Percentiles rank a stretch among this genome's conserved stretches.
phyloP scores from a whole-genome alignment of 2,113 vertebrate species.

The Atlantisia rogersi region DNA sequence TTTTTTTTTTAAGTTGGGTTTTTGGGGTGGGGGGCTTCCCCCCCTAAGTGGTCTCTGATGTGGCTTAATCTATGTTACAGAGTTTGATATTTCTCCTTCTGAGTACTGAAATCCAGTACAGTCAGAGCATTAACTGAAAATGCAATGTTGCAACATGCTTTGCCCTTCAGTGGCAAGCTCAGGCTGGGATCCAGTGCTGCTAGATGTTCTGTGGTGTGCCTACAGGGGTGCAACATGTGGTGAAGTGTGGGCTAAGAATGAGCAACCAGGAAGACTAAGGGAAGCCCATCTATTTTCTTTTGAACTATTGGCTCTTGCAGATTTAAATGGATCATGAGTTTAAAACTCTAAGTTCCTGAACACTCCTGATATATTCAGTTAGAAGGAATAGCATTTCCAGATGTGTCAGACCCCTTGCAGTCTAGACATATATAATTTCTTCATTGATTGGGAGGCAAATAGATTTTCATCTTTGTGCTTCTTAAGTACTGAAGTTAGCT shows the following conservation, averaged over 20 bases:
- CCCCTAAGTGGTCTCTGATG: not conserved
- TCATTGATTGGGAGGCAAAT: not conserved
- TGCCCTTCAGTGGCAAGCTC: not conserved
- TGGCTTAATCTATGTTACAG: not conserved
- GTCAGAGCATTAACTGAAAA: not conserved
- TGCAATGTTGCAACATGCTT: fast-evolving
- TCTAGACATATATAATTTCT: not conserved
- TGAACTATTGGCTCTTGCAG: not conserved
- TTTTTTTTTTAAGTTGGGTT: not conserved
- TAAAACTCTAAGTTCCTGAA: not conserved
- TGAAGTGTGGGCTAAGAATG: too few species aligned
- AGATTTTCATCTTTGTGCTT: not conserved
- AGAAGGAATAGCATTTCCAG: not conserved
- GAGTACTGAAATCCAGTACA: not conserved
- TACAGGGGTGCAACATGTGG: not conserved
- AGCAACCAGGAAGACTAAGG: not conserved
- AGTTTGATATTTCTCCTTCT: not conserved
- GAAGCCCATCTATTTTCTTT: not conserved
- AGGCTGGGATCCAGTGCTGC: not conserved
- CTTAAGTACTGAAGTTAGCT: not conserved
- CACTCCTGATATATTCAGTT: not conserved
- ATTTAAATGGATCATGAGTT: not conserved
- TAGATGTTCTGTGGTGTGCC: not conserved
- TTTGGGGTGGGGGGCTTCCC: not conserved
- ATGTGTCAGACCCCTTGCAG: not conserved